phyloP scores from a whole-genome alignment of 2,888 invertebrate genomes.

The Rhorus exstirpatorius region DNA sequence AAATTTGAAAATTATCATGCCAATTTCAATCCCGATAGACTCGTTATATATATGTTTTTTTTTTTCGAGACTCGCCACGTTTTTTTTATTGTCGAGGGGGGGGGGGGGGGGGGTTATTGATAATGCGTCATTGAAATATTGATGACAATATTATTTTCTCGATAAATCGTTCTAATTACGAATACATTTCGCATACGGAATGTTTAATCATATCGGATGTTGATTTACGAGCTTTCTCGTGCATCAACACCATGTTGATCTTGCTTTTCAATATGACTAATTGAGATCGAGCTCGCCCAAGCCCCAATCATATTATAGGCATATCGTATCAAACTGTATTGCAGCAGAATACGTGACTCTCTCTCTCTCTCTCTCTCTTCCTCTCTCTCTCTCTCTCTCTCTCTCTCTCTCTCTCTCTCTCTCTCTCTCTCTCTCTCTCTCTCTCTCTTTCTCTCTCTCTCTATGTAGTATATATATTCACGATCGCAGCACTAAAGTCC shows the following conservation, averaged over 20 bases:
- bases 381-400: no score
- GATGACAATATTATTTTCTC: neutral
- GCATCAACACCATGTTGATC: neutral
- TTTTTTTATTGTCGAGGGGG: no score
- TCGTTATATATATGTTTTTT: no score
- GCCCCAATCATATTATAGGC: neutral
- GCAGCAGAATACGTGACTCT: neutral
- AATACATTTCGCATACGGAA: neutral
- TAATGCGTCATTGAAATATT: slow-evolving; percentile 21
- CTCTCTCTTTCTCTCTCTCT: neutral
- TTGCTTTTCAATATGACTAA: slow-evolving; percentile 1
- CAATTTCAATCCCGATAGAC: no score
- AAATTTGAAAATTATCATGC: no score
- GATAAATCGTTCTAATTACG: neutral
- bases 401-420: neutral
- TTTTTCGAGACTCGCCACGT: no score
- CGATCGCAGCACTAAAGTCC: neutral
- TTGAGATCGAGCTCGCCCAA: slow-evolving; percentile 1
- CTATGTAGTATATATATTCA: no score
- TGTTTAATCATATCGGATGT: no score
- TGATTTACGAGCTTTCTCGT: neutral
- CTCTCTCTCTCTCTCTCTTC: no score
- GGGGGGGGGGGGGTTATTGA: no score
- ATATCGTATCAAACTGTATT: slow-evolving; percentile 7
- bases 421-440: neutral